These are phyloP conservation scores for Pseudolycoriella hygida DNA, from an alignment of 2,888 invertebrate species.

Conservation along the genomic window DNA sequence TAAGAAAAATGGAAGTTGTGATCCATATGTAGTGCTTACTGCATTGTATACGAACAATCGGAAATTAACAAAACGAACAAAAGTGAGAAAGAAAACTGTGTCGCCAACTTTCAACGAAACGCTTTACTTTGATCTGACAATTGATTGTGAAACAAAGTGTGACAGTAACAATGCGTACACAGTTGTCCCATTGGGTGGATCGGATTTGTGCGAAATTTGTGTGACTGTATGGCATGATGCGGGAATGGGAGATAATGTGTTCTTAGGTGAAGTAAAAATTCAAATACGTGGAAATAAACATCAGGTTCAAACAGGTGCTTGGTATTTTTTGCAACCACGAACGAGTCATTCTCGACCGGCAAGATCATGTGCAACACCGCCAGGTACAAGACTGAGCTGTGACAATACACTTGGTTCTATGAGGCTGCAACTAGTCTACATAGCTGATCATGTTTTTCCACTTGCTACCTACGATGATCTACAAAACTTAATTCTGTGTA, in stretches of 20 bases:
- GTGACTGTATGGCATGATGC: slow-evolving; percentile 77
- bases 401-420: slow-evolving; percentile 60
- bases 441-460: slow-evolving; percentile 77
- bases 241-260: slow-evolving; percentile 60
- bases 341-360: slow-evolving; percentile 38
- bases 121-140: slow-evolving; percentile 55
- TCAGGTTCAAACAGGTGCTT: slow-evolving; percentile 47
- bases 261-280: slow-evolving; percentile 74
- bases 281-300: slow-evolving; percentile 51
- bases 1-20: slow-evolving; percentile 77
- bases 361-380: slow-evolving; percentile 52
- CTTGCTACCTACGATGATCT: slow-evolving; percentile 62
- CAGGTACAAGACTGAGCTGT: slow-evolving; percentile 45
- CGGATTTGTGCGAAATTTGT: slow-evolving; percentile 62
- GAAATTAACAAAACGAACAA: slow-evolving; percentile 61
- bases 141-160: slow-evolving; percentile 31
- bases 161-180: slow-evolving; percentile 30
- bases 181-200: slow-evolving; percentile 37
- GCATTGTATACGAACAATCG: slow-evolving; percentile 66
- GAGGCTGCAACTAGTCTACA: slow-evolving; percentile 71
- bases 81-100: slow-evolving; percentile 76
- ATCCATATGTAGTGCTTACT: slow-evolving; percentile 72
- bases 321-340: slow-evolving; percentile 58
- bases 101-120: slow-evolving; percentile 79
- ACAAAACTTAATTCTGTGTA: slow-evolving; percentile 53